These are phyloP conservation scores for Gymnoscopelus braueri DNA, from an alignment of 2,797 vertebrate genomes.

Conservation along the genomic window DNA sequence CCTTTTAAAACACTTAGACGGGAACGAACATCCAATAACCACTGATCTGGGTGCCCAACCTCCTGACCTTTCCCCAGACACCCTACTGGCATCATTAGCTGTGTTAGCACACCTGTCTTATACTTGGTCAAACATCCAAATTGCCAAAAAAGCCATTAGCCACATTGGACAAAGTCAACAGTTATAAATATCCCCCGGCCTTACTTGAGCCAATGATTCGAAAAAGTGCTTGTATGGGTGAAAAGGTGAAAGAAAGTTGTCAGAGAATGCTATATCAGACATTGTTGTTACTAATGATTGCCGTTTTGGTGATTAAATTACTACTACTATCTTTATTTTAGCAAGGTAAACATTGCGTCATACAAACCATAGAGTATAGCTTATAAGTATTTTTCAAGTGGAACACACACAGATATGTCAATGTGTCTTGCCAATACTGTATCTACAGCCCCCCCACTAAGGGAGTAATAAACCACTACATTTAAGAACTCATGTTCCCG, in stretches of 20 bases:
- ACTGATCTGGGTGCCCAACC: constrained; percentile 49
- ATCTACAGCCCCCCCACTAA: no score
- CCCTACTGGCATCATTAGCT: constrained; percentile 7
- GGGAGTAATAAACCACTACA: no score
- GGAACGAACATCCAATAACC: constrained; percentile 27
- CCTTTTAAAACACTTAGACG: constrained; percentile 49
- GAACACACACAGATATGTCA: no score
- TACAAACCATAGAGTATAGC: no score
- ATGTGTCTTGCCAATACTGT: no score
- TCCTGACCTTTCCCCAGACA: constrained; percentile 42
- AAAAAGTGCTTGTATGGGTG: background rate
- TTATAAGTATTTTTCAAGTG: no score
- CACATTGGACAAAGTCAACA: background rate
- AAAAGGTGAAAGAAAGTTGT: background rate
- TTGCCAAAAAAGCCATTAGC: background rate
- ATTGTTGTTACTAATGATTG: background rate
- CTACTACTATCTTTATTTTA: background rate
- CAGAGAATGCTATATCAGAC: background rate
- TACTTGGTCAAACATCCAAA: constrained; percentile 17
- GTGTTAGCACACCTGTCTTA: constrained; percentile 16
- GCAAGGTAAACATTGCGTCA: background rate
- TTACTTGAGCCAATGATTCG: constrained; percentile 15
- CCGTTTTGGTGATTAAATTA: background rate
- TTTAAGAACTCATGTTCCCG: no score
- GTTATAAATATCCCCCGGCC: constrained; percentile 24